Evolutionary conservation across 2,113 vertebrate genomes (phyloP).

Genomic region (Lepus americanus): DNA sequence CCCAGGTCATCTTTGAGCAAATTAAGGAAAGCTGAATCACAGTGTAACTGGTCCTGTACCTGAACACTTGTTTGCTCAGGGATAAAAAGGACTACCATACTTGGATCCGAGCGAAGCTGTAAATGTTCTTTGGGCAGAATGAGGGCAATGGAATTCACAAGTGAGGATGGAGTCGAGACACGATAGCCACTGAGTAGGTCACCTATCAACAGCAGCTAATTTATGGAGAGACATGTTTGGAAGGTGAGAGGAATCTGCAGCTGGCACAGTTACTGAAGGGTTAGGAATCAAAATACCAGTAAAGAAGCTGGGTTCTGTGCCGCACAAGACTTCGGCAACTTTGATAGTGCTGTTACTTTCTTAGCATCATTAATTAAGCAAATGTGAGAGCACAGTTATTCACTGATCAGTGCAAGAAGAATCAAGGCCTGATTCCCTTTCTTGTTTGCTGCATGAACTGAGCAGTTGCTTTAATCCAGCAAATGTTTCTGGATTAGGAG

Average conservation of each 20-base stretch:
- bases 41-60: not conserved
- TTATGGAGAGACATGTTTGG: not conserved
- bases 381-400: not conserved
- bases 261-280: too few relatives aligned
- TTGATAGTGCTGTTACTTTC: not conserved
- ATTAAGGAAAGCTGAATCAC: slow-evolving; percentile 33
- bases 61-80: not conserved
- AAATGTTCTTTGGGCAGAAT: not conserved
- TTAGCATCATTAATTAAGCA: not conserved
- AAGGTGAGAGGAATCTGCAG: not conserved
- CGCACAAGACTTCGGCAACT: not conserved
- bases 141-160: not conserved
- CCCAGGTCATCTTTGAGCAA: slow-evolving; percentile 12
- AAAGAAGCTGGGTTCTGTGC: not conserved
- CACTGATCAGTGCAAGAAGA: not conserved
- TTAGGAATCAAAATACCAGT: not conserved
- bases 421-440: not conserved
- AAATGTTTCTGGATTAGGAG: not conserved
- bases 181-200: not conserved
- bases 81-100: not conserved
- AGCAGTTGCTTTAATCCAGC: not conserved
- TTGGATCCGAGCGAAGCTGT: not conserved
- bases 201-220: not conserved
- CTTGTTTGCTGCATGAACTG: not conserved
- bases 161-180: not conserved